Percentiles rank a stretch among this genome's conserved stretches.
Evolutionary conservation across 2,888 invertebrate species (phyloP).

Genomic region (Thymelicus lineola): DNA sequence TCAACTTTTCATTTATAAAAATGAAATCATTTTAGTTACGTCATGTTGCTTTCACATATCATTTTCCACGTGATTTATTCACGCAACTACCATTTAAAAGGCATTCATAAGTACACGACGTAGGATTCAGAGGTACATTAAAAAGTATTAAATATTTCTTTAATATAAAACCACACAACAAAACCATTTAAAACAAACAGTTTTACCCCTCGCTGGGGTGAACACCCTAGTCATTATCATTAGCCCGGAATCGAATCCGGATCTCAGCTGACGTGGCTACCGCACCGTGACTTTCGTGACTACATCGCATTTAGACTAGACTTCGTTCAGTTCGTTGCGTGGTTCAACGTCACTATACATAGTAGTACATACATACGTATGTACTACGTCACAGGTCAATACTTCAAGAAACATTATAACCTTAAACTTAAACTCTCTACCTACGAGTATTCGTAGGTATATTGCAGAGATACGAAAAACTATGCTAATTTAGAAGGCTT

Average conservation of each 20-base stretch:
- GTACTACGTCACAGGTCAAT: not conserved
- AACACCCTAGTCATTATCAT: constrained; percentile 48
- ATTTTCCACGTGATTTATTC: too few relatives aligned
- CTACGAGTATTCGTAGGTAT: too few relatives aligned
- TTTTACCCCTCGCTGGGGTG: constrained; percentile 40
- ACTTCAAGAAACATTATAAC: not conserved
- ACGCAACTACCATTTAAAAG: too few relatives aligned
- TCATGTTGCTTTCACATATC: too few relatives aligned
- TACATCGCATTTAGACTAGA: not conserved
- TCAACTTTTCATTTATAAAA: too few relatives aligned
- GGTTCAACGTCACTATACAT: not conserved
- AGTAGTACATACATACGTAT: not conserved
- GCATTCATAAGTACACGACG: too few relatives aligned
- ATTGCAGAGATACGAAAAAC: too few relatives aligned
- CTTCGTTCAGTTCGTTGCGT: not conserved
- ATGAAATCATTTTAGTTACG: too few relatives aligned
- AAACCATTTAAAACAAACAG: constrained; percentile 26
- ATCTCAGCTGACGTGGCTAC: constrained; percentile 49
- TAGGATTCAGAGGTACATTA: too few relatives aligned
- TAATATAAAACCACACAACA: constrained; percentile 4
- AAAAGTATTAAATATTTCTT: not conserved
- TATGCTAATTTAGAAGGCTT: too few relatives aligned
- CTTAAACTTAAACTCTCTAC: not conserved
- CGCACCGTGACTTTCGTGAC: constrained; percentile 45
- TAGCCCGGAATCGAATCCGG: constrained; percentile 49